These are phyloP conservation scores for Calidris pygmaea DNA, from an alignment of 2,113 vertebrate species.

Conservation along the genomic window DNA sequence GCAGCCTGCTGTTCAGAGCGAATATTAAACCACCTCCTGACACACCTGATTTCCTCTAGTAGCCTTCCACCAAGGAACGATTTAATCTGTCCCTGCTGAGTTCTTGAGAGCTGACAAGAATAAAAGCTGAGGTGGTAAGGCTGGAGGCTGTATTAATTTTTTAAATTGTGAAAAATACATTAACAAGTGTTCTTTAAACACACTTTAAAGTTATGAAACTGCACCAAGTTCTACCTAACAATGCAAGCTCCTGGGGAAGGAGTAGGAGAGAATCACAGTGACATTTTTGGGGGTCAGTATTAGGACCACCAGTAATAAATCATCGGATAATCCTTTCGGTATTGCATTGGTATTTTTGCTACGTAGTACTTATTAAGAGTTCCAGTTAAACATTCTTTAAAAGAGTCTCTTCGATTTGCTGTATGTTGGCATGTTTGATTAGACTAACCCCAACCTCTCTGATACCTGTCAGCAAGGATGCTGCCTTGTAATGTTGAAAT, in stretches of 20 bases:
- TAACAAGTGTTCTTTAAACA: slow-evolving; percentile 16
- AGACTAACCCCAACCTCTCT: neutral
- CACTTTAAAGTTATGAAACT: slow-evolving; percentile 17
- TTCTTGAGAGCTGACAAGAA: slow-evolving; percentile 7
- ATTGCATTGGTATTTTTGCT: neutral
- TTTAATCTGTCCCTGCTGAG: slow-evolving; percentile 24
- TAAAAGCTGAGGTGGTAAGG: slow-evolving; percentile 2
- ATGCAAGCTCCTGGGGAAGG: neutral
- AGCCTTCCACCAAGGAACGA: neutral
- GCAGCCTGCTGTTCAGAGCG: neutral
- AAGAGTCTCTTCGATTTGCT: neutral
- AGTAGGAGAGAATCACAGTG: neutral
- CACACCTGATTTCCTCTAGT: slow-evolving; percentile 29
- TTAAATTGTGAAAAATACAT: slow-evolving; percentile 42
- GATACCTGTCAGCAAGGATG: neutral
- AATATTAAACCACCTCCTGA: slow-evolving; percentile 27
- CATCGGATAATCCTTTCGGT: neutral
- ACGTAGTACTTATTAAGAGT: neutral
- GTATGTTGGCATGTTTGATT: neutral
- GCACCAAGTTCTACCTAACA: neutral
- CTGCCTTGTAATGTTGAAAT: neutral
- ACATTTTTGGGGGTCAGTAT: neutral
- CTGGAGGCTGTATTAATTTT: slow-evolving; percentile 42
- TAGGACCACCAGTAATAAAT: neutral
- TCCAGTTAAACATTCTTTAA: neutral